Conservation (phyloP, 2,888 invertebrate genomes). For the Gymnosoma rotundatum region DNA sequence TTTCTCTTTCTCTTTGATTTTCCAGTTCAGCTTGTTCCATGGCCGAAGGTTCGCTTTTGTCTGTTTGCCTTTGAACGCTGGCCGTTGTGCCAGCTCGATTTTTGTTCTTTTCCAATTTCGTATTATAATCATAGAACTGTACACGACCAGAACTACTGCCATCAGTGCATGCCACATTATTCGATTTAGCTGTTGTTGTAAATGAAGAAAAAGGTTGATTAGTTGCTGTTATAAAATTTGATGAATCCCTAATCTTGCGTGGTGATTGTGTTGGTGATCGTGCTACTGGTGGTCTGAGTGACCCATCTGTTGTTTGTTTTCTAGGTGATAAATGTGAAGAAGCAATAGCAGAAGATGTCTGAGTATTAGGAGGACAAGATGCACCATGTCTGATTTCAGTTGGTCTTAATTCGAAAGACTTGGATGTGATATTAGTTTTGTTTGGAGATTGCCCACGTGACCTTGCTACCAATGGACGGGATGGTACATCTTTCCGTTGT, state of each 20-base stretch:
- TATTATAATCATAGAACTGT: slow-evolving; percentile 83
- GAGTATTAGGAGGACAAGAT: background rate
- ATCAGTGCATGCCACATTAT: slow-evolving; percentile 15
- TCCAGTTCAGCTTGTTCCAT: slow-evolving; percentile 78
- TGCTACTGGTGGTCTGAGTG: background rate
- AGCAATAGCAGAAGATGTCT: slow-evolving; percentile 15
- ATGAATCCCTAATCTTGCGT: slow-evolving; percentile 56
- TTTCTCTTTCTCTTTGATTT: slow-evolving; percentile 71
- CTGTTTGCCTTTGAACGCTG: slow-evolving; percentile 75
- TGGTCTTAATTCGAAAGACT: background rate
- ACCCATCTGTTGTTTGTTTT: slow-evolving; percentile 29
- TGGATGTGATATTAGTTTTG: too few relatives aligned
- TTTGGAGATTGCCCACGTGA: too few relatives aligned
- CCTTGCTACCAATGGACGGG: too few relatives aligned
- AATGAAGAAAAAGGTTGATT: slow-evolving; percentile 32
- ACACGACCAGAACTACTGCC: slow-evolving; percentile 73
- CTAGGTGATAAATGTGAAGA: slow-evolving; percentile 34
- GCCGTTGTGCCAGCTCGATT: slow-evolving; percentile 78
- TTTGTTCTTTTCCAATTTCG: slow-evolving; percentile 81
- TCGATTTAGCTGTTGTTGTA: slow-evolving; percentile 36
- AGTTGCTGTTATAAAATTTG: slow-evolving; percentile 43
- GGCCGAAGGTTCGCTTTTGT: slow-evolving; percentile 74
- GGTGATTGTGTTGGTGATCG: slow-evolving; percentile 34
- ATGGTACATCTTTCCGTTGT: too few relatives aligned
- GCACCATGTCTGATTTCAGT: background rate